Evolutionary conservation across 2,888 invertebrate species (phyloP), one percentile per base, ranked within the genome.

Genomic region (Hirtodrosophila histrioides): DNA sequence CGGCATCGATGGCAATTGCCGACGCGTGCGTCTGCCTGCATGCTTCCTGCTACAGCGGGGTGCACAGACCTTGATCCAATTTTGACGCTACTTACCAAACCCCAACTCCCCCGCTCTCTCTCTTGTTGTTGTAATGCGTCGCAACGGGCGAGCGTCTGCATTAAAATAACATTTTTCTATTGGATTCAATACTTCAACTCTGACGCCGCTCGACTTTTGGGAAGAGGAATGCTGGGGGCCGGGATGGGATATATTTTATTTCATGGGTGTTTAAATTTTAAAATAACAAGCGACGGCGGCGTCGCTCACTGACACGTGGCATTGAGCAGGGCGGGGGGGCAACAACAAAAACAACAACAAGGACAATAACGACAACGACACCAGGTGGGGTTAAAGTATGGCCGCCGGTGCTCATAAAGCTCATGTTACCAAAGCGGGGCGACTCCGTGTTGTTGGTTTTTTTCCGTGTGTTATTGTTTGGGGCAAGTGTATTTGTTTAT

Each of bases 191-290:
- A 69, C 79, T 67, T 77, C 65, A 78, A 73, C 71, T 66, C 57
- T 64, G 67, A 63, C 62, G 69, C 48, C 49, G 37, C 36, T 51
- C 40, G 50, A 40, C 57, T 40, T 45, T 55, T 57, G 66, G 31
- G 27, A 10, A 4, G 3, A 10, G 35, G 46, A 29, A 9, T 31
- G 43, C 7, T 3, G 53, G 63, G 35, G 57, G 29, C 10, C 37
- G 12, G 46, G 46, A 37, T 33, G 53, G 68, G 29, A 60, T 69
- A 84, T 82, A 86, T 88, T 78, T 83, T 86, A 85, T 88, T 85
- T 85, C 88, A 88, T 88, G 88, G 88, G 78, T 85, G 88, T 88
- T 88, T 85, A 88, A 85, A 85, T 85, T 85, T 88, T 88, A 80
- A 88, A 85, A 87, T 86, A 84, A 86, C 88, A 88, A 87, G 75